A percentile compares a stretch with the other conserved stretches of the same genome.
Evolutionary conservation across 2,113 vertebrate species (phyloP).

Genomic region (Podarcis cretensis): DNA sequence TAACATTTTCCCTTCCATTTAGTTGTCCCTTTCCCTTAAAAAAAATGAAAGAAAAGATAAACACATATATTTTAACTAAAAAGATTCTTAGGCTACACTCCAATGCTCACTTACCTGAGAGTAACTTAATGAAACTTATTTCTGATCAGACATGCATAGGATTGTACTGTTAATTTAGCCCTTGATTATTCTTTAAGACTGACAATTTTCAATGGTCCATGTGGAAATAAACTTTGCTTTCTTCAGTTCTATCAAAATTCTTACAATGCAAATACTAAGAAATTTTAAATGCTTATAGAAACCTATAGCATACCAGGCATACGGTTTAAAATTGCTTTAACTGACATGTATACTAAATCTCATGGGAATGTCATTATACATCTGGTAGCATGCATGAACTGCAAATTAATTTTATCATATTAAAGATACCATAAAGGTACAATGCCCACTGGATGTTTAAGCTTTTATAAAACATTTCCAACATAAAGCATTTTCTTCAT

Average conservation of each 20-base stretch:
- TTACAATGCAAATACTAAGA: background rate
- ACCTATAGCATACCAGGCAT: background rate
- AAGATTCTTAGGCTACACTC: background rate
- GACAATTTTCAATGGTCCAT: conserved; percentile 15
- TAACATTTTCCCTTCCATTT: conserved; percentile 54
- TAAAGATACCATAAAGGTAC: background rate
- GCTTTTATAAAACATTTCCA: conserved; percentile 1
- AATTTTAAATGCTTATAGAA: background rate
- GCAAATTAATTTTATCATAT: background rate
- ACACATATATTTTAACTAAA: background rate
- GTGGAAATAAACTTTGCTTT: background rate
- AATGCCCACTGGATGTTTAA: conserved; percentile 1
- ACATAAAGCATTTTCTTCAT: background rate
- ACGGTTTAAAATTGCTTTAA: conserved; percentile 22
- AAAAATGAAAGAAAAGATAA: background rate
- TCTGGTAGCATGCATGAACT: background rate
- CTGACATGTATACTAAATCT: background rate
- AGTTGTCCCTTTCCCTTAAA: background rate
- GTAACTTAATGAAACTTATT: background rate
- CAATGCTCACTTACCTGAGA: background rate
- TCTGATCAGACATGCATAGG: background rate
- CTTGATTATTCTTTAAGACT: conserved; percentile 13
- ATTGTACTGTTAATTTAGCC: background rate
- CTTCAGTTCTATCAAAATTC: conserved; percentile 4
- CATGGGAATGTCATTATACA: background rate